Conservation (phyloP, 2,888 invertebrate genomes). For the Isotomurus palustris region DNA sequence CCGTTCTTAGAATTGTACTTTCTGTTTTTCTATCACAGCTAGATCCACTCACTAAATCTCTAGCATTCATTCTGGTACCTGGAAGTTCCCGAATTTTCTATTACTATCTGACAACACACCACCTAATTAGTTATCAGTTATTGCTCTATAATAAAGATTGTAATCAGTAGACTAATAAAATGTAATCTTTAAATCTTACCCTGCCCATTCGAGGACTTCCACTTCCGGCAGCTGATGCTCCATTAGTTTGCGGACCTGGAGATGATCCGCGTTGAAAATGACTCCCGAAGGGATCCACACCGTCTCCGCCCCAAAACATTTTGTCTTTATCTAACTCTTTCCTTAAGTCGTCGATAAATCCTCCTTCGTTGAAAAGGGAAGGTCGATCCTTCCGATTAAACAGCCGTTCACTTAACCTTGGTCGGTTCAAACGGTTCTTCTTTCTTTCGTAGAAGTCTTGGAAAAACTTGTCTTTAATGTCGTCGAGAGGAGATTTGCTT, state of each 20-base stretch:
- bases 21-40: too few relatives aligned
- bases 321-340: constrained; percentile 35
- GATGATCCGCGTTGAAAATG: constrained; percentile 4
- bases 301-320: constrained; percentile 34
- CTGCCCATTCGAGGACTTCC: constrained; percentile 25
- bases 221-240: constrained; percentile 16
- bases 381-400: constrained; percentile 14
- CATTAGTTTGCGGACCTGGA: constrained; percentile 14
- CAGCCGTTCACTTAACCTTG: constrained; percentile 25
- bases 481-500: neutral
- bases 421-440: neutral
- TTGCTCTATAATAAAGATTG: neutral
- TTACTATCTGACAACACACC: too few relatives aligned
- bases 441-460: neutral
- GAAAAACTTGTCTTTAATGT: neutral
- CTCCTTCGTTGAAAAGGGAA: neutral
- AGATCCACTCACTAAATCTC: too few relatives aligned
- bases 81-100: too few relatives aligned
- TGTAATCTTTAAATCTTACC: constrained; percentile 3
- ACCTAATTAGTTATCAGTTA: too few relatives aligned
- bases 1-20: too few relatives aligned
- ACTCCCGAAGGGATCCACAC: constrained; percentile 22
- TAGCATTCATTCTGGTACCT: too few relatives aligned
- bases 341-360: constrained; percentile 35
- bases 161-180: neutral